phyloP scores from a whole-genome alignment of 2,113 vertebrate species.

The Sinosuthora webbiana region DNA sequence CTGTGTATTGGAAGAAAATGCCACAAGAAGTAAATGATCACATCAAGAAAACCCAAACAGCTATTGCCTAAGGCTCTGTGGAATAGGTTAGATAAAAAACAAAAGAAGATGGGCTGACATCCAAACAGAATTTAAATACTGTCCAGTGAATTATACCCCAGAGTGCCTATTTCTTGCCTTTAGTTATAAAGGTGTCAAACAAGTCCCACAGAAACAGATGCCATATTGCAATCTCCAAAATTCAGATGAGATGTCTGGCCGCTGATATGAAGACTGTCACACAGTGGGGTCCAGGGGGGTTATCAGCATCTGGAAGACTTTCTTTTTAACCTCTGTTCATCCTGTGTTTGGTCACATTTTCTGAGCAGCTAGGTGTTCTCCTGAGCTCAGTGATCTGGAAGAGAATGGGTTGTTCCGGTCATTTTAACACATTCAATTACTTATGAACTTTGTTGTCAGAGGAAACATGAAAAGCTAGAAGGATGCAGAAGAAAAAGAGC shows the following conservation, averaged over 20 bases:
- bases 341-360: not conserved
- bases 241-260: not conserved
- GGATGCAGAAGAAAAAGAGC: not conserved
- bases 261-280: rapidly evolving
- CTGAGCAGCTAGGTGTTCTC: not conserved
- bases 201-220: not conserved
- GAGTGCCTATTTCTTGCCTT: not conserved
- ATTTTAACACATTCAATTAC: not conserved
- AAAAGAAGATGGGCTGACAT: not conserved
- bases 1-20: not conserved
- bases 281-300: not conserved
- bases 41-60: not conserved
- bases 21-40: not conserved
- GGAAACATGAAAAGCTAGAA: not conserved
- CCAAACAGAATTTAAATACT: not conserved
- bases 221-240: not conserved
- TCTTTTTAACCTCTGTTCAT: not conserved
- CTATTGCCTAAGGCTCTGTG: not conserved
- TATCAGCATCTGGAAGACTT: not conserved
- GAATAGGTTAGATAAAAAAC: not conserved
- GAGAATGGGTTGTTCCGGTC: not conserved
- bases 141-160: not conserved
- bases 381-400: not conserved
- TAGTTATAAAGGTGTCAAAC: not conserved
- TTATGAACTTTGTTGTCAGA: not conserved